Base-by-base conservation (phyloP, 2,888 invertebrate genomes). In the Hemicrepidius hirtus region DNA sequence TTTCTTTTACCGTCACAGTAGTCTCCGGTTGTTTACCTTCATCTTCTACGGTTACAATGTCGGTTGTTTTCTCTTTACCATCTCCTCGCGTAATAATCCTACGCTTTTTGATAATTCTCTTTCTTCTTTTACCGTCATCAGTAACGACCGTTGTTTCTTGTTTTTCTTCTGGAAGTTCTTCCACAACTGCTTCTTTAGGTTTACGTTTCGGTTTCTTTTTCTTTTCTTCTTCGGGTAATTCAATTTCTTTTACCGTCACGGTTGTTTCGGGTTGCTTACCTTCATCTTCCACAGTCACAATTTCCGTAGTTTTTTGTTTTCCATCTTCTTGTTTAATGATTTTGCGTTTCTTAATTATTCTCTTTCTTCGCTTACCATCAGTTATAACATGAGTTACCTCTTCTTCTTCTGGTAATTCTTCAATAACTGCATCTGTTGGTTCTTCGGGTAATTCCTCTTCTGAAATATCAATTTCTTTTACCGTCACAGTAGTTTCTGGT, bases 241-340 rank as follows among this genome's bases (percentile, higher is more conserved):
- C 60, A 5, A 74, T 74, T 75, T 79, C 80, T 50, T 77, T 76
- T 18, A 83, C 80, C 18, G 82, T 84, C 13, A 82, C 81, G 46
- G 80, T 78, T 0, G 81, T 80, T 76, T 80, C 78, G 12, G 84
- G 83, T 57, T 77, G 75, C 75, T 85, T 83, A 20, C 82, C 84
- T 49, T 85, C 84, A 75, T 85, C 83, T 76, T 85, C 81, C 10
- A 82, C 80, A 7, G 84, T 84, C 10, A 81, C 78, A 63, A 86
- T 79, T 81, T 86, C 65, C 55, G 80, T 80, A 32, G 81, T 46
- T 77, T 82, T 60, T 62, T 68, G 32, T 21, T 53, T 50, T 4
- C 68, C 62, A 79, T 76, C 70, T 69, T 75, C 53, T 76, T 74
- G 16, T 74, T 53, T 13, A 75, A 41, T 73, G 1, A 71, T 35